Conservation (phyloP, 2,888 invertebrate genomes). For the Eudemis profundana region DNA sequence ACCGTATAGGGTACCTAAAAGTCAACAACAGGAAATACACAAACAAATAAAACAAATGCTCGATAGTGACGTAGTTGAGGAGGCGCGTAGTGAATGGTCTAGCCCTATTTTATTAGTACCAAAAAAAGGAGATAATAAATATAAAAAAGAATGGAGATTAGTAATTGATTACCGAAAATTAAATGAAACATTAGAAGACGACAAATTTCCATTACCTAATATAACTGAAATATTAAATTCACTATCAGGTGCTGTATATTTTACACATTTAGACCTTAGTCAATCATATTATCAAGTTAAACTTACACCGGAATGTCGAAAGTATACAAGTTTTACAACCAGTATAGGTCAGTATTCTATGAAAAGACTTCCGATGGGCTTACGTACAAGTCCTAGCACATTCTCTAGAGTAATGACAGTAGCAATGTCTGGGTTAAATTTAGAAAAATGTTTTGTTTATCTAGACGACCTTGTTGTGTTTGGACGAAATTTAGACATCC, state of each 20-base stretch:
- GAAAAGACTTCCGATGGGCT: constrained; percentile 4
- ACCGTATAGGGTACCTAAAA: constrained; percentile 25
- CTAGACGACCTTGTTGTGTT: background rate
- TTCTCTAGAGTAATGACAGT: constrained; percentile 11
- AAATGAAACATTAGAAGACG: background rate
- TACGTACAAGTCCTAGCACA: constrained; percentile 1
- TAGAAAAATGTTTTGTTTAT: background rate
- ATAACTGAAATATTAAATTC: background rate
- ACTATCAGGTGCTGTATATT: constrained; percentile 12
- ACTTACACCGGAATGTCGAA: constrained; percentile 1
- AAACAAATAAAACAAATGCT: constrained; percentile 19
- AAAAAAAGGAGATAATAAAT: background rate
- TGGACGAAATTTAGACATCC: background rate
- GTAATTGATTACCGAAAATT: constrained; percentile 4
- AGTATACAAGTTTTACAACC: constrained; percentile 5
- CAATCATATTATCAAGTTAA: constrained; percentile 14
- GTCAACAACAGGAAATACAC: constrained; percentile 11
- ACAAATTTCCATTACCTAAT: background rate
- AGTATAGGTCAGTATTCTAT: background rate
- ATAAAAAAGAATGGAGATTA: constrained; percentile 8
- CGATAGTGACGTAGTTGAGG: constrained; percentile 7
- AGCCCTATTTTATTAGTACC: constrained; percentile 12
- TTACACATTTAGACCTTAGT: constrained; percentile 7
- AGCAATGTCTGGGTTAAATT: constrained; percentile 7
- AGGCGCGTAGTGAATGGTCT: constrained; percentile 3